phyloP scores from a whole-genome alignment of 2,797 vertebrate genomes.

The Neoniphon sammara region DNA sequence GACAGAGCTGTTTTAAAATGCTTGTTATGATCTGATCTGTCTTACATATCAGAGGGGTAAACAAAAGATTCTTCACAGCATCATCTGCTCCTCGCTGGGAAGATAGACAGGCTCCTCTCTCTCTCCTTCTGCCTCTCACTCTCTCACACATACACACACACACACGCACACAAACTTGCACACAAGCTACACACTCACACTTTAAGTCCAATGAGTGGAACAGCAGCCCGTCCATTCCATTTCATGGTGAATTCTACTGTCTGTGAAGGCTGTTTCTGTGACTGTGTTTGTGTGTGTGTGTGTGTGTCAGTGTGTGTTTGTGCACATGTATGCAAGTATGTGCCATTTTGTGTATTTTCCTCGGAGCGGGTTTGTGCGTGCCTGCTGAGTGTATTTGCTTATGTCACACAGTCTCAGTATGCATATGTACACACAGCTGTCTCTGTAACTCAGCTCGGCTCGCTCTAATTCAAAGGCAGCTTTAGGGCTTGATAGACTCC shows the following conservation, averaged over 20 bases:
- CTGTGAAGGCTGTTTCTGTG: constrained; percentile 43
- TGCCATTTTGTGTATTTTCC: constrained; percentile 47
- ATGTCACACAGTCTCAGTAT: constrained; percentile 63
- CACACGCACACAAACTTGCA: constrained; percentile 4
- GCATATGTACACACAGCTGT: constrained; percentile 71
- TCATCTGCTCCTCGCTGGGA: constrained; percentile 2
- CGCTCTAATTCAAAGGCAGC: constrained; percentile 55
- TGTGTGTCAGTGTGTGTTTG: constrained; percentile 6
- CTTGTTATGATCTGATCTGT: constrained; percentile 17
- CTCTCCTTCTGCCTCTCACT: background rate
- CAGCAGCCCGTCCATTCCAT: constrained; percentile 66
- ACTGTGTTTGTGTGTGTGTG: constrained; percentile 34
- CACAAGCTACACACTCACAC: constrained; percentile 22
- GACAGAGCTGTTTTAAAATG: constrained; percentile 15
- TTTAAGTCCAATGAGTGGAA: constrained; percentile 59
- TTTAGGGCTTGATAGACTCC: constrained; percentile 59
- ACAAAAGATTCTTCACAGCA: constrained; percentile 21
- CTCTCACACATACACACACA: constrained; percentile 11
- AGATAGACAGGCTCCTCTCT: constrained; percentile 4
- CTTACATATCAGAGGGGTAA: background rate
- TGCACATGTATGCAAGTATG: constrained; percentile 21
- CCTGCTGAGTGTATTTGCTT: constrained; percentile 73
- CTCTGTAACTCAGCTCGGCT: constrained; percentile 51
- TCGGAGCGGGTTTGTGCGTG: constrained; percentile 38
- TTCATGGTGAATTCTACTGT: constrained; percentile 63